Conservation (phyloP, 2,113 vertebrate genomes). For the Dascyllus trimaculatus region DNA sequence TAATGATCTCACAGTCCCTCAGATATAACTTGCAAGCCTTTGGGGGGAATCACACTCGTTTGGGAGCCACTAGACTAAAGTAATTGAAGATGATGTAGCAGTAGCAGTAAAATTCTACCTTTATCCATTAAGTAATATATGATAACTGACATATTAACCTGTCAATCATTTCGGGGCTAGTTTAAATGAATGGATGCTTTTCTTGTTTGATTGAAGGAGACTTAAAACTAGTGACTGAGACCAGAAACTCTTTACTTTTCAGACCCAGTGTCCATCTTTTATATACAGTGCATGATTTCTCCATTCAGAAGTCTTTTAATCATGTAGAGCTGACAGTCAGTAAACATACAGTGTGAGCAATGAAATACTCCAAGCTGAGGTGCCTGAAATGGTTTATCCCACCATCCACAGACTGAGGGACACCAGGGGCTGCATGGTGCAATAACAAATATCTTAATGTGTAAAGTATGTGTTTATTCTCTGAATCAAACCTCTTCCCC, state of each 20-base stretch:
- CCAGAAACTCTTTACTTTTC: too few species aligned
- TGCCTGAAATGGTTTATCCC: conserved; percentile 36
- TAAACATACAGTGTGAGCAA: conserved; percentile 3
- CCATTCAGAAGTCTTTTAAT: not conserved
- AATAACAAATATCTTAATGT: conserved; percentile 79
- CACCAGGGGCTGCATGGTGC: conserved; percentile 62
- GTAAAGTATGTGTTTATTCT: conserved; percentile 80
- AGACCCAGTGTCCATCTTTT: too few species aligned
- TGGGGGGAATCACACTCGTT: too few species aligned
- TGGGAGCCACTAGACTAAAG: too few species aligned
- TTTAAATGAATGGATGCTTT: not conserved
- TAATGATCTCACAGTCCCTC: too few species aligned
- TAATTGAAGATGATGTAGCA: too few species aligned
- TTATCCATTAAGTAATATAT: not conserved
- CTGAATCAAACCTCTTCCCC: conserved; percentile 76
- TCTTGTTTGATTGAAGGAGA: not conserved
- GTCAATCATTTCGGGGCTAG: too few species aligned
- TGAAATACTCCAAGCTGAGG: conserved; percentile 5
- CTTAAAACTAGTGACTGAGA: too few species aligned
- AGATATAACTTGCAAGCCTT: too few species aligned
- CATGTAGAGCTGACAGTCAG: not conserved
- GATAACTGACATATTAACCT: too few species aligned
- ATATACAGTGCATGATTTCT: not conserved
- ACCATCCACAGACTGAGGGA: conserved; percentile 36
- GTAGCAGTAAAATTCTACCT: too few species aligned